Conservation (phyloP, 2,113 vertebrate genomes). For the Brachionichthys hirsutus region DNA sequence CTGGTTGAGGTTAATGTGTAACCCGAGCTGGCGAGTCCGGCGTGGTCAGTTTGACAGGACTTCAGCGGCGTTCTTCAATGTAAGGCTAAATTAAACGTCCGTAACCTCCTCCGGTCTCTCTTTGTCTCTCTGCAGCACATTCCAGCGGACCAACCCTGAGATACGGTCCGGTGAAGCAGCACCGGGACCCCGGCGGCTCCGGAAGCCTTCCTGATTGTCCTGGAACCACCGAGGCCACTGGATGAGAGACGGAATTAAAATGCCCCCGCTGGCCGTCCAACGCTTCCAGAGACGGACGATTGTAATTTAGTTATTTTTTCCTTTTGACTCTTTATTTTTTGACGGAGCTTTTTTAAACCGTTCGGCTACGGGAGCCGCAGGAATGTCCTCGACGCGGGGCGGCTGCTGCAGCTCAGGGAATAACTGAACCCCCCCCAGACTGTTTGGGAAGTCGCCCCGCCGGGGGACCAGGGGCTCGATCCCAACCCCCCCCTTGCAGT, state of each 20-base stretch:
- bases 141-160: no score
- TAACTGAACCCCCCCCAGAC: slow-evolving; percentile 58
- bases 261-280: slow-evolving; percentile 5
- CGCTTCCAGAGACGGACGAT: slow-evolving; percentile 37
- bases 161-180: no score
- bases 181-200: no score
- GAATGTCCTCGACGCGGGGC: slow-evolving; percentile 45
- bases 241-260: slow-evolving; percentile 32
- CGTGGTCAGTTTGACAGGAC: slow-evolving; percentile 2
- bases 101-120: no score
- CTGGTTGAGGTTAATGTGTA: slow-evolving; percentile 61
- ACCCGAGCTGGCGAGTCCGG: slow-evolving; percentile 34
- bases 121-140: no score
- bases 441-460: slow-evolving; percentile 28
- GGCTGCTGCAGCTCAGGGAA: slow-evolving; percentile 60
- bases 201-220: no score
- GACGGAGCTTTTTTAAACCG: neutral
- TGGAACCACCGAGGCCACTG: neutral
- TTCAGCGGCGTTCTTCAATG: no score
- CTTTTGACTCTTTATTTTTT: neutral
- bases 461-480: slow-evolving; percentile 11
- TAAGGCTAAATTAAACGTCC: no score
- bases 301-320: slow-evolving; percentile 7
- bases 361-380: slow-evolving; percentile 36
- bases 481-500: slow-evolving; percentile 5